Percentiles rank a stretch among this genome's conserved stretches.
phyloP scores from a whole-genome alignment of 2,888 invertebrate species.

The Euzophera pinguis region DNA sequence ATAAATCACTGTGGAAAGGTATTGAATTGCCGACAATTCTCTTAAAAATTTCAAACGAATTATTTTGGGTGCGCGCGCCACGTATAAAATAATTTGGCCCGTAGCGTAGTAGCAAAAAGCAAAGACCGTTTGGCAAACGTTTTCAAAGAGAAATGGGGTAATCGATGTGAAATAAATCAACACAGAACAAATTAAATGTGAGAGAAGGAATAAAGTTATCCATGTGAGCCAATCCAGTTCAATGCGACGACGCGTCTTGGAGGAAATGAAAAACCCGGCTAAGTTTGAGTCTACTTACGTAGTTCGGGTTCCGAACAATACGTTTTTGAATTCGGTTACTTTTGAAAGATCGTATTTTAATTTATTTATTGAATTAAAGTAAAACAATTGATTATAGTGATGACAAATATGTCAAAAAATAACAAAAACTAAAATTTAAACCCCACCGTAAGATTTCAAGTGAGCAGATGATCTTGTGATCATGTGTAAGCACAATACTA shows the following conservation, averaged over 20 bases:
- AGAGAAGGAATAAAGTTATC: constrained; percentile 51
- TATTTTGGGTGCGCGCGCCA: constrained; percentile 18
- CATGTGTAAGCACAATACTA: no score
- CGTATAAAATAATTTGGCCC: constrained; percentile 14
- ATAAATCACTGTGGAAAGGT: constrained; percentile 11
- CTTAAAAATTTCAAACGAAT: constrained; percentile 23
- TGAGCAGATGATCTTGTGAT: no score
- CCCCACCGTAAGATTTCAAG: no score
- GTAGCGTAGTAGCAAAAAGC: constrained; percentile 20
- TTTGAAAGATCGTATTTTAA: no score
- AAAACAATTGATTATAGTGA: no score
- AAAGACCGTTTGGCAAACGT: constrained; percentile 38
- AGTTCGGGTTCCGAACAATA: not conserved
- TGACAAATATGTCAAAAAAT: no score
- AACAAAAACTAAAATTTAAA: no score
- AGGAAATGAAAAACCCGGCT: constrained; percentile 42
- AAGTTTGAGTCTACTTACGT: not conserved
- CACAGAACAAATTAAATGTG: constrained; percentile 63
- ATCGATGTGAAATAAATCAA: constrained; percentile 63
- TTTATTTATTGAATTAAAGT: no score
- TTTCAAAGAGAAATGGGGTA: constrained; percentile 55
- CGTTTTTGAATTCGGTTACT: no score
- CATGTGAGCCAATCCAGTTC: constrained; percentile 44
- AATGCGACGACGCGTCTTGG: constrained; percentile 36
- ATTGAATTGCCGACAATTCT: constrained; percentile 14